Conservation (phyloP, 37 sponge, comb jelly and placozoan genomes). For the Diacarnus erythraeanus region DNA sequence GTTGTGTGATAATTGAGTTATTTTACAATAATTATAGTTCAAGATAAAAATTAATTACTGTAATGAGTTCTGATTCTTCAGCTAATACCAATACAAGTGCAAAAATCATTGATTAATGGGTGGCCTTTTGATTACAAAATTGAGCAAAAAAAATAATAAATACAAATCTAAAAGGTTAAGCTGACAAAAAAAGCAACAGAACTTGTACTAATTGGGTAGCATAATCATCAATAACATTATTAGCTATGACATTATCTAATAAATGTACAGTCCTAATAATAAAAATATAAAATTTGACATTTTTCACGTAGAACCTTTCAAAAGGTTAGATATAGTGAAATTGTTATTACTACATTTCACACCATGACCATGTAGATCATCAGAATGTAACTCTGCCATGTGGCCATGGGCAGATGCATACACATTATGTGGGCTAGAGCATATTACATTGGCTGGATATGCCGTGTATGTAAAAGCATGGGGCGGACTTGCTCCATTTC, state of each 20-base stretch:
- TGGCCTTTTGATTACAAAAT: too few species aligned
- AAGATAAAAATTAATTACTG: too few species aligned
- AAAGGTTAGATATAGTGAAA: slow-evolving; percentile 68
- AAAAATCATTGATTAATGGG: too few species aligned
- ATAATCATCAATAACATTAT: not conserved
- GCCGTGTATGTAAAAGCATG: slow-evolving; percentile 5
- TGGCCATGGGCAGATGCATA: slow-evolving; percentile 14
- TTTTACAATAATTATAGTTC: too few species aligned
- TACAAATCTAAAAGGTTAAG: not conserved
- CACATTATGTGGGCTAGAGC: slow-evolving; percentile 20
- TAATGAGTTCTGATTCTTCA: too few species aligned
- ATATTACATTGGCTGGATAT: not conserved
- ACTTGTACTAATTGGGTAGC: too few species aligned
- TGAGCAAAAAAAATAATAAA: not conserved
- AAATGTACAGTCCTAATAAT: not conserved
- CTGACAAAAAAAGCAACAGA: too few species aligned
- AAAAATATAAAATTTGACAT: not conserved
- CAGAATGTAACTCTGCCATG: not conserved
- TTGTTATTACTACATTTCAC: slow-evolving; percentile 35
- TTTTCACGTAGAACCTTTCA: slow-evolving; percentile 34
- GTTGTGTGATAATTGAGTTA: too few species aligned
- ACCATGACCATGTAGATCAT: slow-evolving; percentile 1
- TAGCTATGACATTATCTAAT: not conserved
- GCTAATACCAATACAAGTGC: too few species aligned
- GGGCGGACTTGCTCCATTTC: slow-evolving; percentile 1